Percentiles rank a stretch among this genome's conserved stretches.
Conservation (phyloP, 1,140 invertebrate genomes). For the Drusus annulatus region DNA sequence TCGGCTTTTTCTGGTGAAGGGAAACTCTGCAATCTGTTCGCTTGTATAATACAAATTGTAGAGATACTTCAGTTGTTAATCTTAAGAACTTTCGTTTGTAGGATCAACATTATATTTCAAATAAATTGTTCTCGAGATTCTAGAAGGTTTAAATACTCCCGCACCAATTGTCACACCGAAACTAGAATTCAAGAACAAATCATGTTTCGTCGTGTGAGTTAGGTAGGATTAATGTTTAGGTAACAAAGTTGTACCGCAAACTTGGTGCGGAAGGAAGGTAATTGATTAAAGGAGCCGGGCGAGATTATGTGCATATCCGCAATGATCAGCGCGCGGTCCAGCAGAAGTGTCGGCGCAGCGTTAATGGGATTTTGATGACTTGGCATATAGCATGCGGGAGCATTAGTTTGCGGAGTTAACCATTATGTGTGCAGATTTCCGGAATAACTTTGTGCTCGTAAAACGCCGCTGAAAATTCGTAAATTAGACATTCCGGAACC, state of each 20-base stretch:
- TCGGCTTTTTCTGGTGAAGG: too few species aligned
- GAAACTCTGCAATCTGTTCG: too few species aligned
- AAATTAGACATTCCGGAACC: constrained; percentile 44
- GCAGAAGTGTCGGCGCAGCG: constrained; percentile 11
- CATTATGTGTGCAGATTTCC: constrained; percentile 55
- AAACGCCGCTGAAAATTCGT: constrained; percentile 50
- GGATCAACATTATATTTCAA: too few species aligned
- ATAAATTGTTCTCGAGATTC: too few species aligned
- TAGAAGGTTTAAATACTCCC: too few species aligned
- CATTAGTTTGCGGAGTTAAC: constrained; percentile 43
- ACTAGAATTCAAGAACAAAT: too few species aligned
- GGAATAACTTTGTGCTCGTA: constrained; percentile 52
- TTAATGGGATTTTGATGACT: constrained; percentile 58
- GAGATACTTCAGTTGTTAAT: too few species aligned
- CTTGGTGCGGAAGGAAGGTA: constrained; percentile 8
- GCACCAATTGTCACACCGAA: too few species aligned
- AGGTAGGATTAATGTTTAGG: too few species aligned
- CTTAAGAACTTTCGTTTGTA: too few species aligned
- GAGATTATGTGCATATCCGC: constrained; percentile 29
- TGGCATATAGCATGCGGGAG: constrained; percentile 41
- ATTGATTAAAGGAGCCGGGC: constrained; percentile 15
- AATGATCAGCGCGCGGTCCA: constrained; percentile 1
- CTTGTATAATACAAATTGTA: too few species aligned
- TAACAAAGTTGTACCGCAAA: background rate
- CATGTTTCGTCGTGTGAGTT: too few species aligned